Base-by-base conservation (phyloP, 1,140 invertebrate species). In the Rhizoglyphus robini region DNA sequence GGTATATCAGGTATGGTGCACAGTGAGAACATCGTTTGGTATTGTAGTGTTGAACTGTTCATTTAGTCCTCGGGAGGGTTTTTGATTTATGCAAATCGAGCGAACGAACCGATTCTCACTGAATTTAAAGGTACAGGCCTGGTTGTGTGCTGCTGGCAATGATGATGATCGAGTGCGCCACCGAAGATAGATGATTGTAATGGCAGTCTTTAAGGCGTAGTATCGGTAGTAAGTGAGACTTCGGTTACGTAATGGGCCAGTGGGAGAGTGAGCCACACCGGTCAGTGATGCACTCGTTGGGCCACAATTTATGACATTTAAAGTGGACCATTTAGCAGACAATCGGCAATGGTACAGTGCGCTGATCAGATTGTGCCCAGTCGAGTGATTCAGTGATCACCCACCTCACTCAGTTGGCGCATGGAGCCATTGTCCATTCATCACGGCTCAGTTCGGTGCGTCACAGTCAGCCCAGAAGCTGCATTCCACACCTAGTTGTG, bases 31-130 rank as follows among this genome's bases (percentile, higher is more conserved):
- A n/a, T n/a, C n/a, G n/a, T n/a, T n/a, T n/a, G n/a, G n/a, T n/a
- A n/a, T n/a, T n/a, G n/a, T n/a, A n/a, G n/a, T n/a, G n/a, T n/a
- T n/a, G n/a, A n/a, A n/a, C n/a, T n/a, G n/a, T n/a, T n/a, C n/a
- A n/a, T n/a, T n/a, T n/a, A n/a, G n/a, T n/a, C n/a, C n/a, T n/a
- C n/a, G n/a, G n/a, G n/a, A n/a, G n/a, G n/a, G n/a, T n/a, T n/a
- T n/a, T n/a, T 20, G 51, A 54, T 54, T 54, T 54, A 54, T 54
- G 51, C 51, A 54, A 54, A 54, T 54, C n/a, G n/a, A n/a, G n/a
- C n/a, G n/a, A n/a, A n/a, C n/a, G n/a, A n/a, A n/a, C n/a, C n/a
- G n/a, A n/a, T n/a, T n/a, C n/a, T n/a, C n/a, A n/a, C 20, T 54
- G 51, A 27, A 11, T 25, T 27, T 15, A 54, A 32, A 54, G 20